Evolutionary conservation across 2,113 vertebrate species (phyloP).

Genomic region (Catagonus wagneri): DNA sequence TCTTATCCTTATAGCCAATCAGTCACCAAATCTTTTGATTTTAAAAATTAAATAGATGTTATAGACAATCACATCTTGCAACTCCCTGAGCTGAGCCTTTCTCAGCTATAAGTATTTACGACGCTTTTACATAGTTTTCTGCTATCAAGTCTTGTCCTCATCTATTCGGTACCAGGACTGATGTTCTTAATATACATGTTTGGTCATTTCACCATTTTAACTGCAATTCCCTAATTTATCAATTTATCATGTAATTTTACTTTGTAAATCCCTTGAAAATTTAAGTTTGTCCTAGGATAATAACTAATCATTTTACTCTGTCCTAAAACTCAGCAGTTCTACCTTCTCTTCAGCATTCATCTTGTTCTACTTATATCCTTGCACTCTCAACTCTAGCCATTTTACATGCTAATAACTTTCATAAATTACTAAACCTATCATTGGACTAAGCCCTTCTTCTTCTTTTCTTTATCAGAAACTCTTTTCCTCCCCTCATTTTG

Average conservation of each 20-base stretch:
- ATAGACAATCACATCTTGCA: not conserved
- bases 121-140: not conserved
- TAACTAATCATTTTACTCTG: not conserved
- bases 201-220: not conserved
- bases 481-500: not conserved
- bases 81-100: not conserved
- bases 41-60: no score
- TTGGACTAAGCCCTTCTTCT: not conserved
- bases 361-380: not conserved
- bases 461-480: not conserved
- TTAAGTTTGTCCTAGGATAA: not conserved
- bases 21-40: not conserved
- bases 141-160: not conserved
- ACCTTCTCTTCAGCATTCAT: not conserved
- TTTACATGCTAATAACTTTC: not conserved
- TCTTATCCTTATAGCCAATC: not conserved
- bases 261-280: not conserved
- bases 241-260: not conserved
- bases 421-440: not conserved
- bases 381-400: not conserved
- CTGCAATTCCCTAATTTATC: not conserved
- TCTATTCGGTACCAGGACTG: not conserved
- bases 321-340: not conserved
- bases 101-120: not conserved
- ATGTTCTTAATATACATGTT: not conserved